Percentiles rank a stretch among this genome's conserved stretches.
Evolutionary conservation across 2,888 invertebrate genomes (phyloP).

Genomic region (Drosophila ochracea): DNA sequence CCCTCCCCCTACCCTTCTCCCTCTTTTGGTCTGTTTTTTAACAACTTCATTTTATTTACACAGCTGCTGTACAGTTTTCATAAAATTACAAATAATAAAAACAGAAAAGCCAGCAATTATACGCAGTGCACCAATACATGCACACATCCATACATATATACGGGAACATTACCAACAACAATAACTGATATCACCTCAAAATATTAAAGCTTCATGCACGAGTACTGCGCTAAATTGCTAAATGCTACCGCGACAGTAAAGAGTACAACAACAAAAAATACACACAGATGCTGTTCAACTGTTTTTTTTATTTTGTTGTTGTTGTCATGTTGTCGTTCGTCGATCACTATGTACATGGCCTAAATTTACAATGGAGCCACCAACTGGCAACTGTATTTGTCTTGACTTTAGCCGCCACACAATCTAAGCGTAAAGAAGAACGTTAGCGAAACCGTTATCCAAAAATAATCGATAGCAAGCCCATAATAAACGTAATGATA

Average conservation of each 20-base stretch:
- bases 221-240: conserved; percentile 79
- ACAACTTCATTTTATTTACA: conserved; percentile 71
- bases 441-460: conserved; percentile 40
- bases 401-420: conserved; percentile 36
- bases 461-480: conserved; percentile 41
- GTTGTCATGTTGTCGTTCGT: conserved; percentile 30
- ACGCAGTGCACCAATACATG: conserved; percentile 33
- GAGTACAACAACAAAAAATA: conserved; percentile 30
- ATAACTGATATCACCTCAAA: conserved; percentile 77
- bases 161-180: conserved; percentile 50
- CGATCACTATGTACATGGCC: conserved; percentile 68
- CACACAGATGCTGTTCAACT: conserved; percentile 62
- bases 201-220: conserved; percentile 76
- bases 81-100: conserved; percentile 70
- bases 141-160: conserved; percentile 15
- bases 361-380: conserved; percentile 64
- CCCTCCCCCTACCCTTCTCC: conserved; percentile 4
- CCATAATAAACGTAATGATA: neutral
- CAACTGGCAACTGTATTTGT: conserved; percentile 76
- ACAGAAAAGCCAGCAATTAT: conserved; percentile 63
- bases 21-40: conserved; percentile 19
- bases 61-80: conserved; percentile 77
- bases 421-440: conserved; percentile 21
- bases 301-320: conserved; percentile 18
- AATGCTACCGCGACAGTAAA: conserved; percentile 71